Evolutionary conservation across 2,797 vertebrate species (phyloP).

Genomic region (Bucorvus abyssinicus): DNA sequence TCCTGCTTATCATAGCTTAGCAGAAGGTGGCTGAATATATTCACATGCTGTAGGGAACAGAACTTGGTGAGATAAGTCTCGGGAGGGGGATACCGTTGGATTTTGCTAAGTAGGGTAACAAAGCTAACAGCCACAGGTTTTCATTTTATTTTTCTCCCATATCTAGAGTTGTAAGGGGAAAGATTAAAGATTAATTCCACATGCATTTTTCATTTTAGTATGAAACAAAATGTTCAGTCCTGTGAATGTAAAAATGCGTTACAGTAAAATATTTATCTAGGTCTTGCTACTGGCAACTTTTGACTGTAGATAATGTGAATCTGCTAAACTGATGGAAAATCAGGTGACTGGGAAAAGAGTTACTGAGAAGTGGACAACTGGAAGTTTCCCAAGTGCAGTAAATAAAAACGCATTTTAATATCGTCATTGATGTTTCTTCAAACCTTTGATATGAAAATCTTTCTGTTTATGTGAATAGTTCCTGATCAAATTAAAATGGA

Average conservation of each 20-base stretch:
- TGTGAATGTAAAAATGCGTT: not conserved
- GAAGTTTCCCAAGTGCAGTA: not conserved
- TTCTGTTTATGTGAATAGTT: slow-evolving; percentile 49
- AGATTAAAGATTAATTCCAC: slow-evolving; percentile 44
- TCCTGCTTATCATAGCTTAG: slow-evolving; percentile 58
- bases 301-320: not conserved
- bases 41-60: slow-evolving; percentile 25
- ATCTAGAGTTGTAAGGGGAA: not conserved
- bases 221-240: not conserved
- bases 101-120: slow-evolving; percentile 14
- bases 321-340: slow-evolving; percentile 40
- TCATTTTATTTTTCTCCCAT: not conserved
- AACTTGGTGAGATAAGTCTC: not conserved
- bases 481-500: slow-evolving; percentile 17
- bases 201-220: slow-evolving; percentile 32
- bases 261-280: slow-evolving; percentile 33
- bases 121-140: slow-evolving; percentile 22
- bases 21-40: slow-evolving; percentile 56
- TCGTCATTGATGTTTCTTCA: not conserved
- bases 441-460: not conserved
- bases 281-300: slow-evolving; percentile 15
- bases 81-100: not conserved
- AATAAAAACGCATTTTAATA: not conserved
- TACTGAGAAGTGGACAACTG: not conserved
- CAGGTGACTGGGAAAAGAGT: not conserved